Base-by-base conservation (phyloP, 1,140 invertebrate genomes). In the Melanaphis sacchari region DNA sequence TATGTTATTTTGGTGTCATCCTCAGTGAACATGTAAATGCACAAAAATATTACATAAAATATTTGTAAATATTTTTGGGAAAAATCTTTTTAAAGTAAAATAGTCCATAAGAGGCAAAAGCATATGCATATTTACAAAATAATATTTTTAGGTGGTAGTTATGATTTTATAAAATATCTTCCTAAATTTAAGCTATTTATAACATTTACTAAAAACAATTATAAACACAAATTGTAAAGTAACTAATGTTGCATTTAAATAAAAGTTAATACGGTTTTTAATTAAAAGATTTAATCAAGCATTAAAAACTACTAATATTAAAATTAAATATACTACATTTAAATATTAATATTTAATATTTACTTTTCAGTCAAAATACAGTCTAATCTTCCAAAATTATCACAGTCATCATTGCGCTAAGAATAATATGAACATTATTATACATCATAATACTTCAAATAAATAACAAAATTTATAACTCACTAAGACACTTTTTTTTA, bases 311-410 rank as follows among this genome's bases (percentile, higher is more conserved):
- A 90, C 24, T 4, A 90, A 90, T 59, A 26, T 36, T 40, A 40
- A 90, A 90, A 90, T 90, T 18, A 59, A 87, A 31, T 38, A 22
- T 3, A 88, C 49, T 90, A 90, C 38, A 59, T 7, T 38, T 89
- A 38, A 24, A 38, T 43, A 43, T 52, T 2, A 90, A 90, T 59
- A 36, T 46, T 81, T 46, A 43, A 43, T 49, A 40, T 81, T 41
- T 85, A 93, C 91, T 93, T 93, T 93, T 93, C 91, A 84, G 81
- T 84, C n/a, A 38, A 93, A 40, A 22, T 40, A 93, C 46, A 84
- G 46, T 93, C 46, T 54, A 54, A 85, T 93, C 66, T 81, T 92
- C 40, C 91, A 82, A 81, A 92, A 52, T 93, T 84, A 93, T 93
- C 91, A 92, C 76, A 92, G 41, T 92, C 46, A 40, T 84, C 52